phyloP scores from a whole-genome alignment of 2,113 vertebrate genomes.

The Centropus unirufus region DNA sequence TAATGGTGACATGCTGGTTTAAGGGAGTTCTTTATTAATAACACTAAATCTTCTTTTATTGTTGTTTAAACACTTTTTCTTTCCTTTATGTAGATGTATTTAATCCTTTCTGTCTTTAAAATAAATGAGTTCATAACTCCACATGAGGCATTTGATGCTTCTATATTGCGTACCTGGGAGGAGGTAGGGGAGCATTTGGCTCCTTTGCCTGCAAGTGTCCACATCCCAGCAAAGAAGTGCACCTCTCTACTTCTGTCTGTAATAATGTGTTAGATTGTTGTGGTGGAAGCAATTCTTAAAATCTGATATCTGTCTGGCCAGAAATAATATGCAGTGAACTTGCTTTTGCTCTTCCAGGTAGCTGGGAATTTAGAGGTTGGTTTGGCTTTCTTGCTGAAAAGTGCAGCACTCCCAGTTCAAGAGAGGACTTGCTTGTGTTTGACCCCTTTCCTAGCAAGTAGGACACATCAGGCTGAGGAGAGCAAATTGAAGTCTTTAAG shows the following conservation, averaged over 20 bases:
- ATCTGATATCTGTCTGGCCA: not conserved
- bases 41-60: constrained; percentile 76
- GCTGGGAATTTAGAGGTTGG: not conserved
- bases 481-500: not conserved
- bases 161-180: not conserved
- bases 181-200: not conserved
- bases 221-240: not conserved
- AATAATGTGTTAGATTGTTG: not conserved
- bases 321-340: not conserved
- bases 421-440: not conserved
- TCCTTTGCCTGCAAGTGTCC: not conserved
- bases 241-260: not conserved
- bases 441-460: not conserved
- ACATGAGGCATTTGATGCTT: not conserved
- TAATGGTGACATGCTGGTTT: constrained; percentile 72
- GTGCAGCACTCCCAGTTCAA: not conserved
- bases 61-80: constrained; percentile 73
- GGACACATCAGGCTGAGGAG: too few species aligned
- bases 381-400: constrained; percentile 1
- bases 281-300: not conserved
- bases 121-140: constrained; percentile 6
- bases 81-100: constrained; percentile 65
- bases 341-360: not conserved
- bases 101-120: constrained; percentile 63
- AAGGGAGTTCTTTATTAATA: constrained; percentile 75